Conservation (phyloP, 2,888 invertebrate species). For the Philaethria dido region DNA sequence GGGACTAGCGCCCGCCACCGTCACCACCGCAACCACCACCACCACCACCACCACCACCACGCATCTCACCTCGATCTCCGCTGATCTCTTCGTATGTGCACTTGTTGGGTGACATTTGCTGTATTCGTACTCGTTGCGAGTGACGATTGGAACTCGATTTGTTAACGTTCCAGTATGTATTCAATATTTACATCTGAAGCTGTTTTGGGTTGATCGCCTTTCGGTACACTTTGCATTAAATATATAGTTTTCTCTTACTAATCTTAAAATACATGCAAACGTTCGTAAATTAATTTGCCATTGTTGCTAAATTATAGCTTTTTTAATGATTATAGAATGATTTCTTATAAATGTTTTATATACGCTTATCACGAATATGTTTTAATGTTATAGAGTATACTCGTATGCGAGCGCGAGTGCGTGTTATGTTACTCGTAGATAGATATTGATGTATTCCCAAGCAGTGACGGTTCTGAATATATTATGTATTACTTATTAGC, state of each 20-base stretch:
- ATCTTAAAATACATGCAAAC: too few species aligned
- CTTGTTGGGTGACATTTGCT: too few species aligned
- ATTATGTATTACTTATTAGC: neutral
- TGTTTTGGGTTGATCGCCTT: too few species aligned
- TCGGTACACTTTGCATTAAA: too few species aligned
- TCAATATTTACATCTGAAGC: too few species aligned
- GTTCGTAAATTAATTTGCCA: too few species aligned
- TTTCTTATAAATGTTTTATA: neutral
- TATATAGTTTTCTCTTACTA: too few species aligned
- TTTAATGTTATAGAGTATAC: too few species aligned
- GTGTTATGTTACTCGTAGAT: too few species aligned
- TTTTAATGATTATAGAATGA: neutral
- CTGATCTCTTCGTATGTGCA: neutral
- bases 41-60: conserved; percentile 50
- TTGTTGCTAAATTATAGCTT: too few species aligned
- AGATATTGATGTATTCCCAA: neutral
- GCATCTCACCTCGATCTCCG: neutral
- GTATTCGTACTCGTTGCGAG: neutral
- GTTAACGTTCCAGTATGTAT: neutral
- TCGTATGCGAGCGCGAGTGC: neutral
- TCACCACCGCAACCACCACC: conserved; percentile 50
- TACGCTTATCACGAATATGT: too few species aligned
- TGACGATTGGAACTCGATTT: neutral
- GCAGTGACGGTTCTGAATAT: neutral
- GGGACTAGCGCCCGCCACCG: conserved; percentile 55